These are phyloP conservation scores for Phylloscopus trochilus DNA, from an alignment of 2,113 vertebrate genomes.

Conservation along the genomic window DNA sequence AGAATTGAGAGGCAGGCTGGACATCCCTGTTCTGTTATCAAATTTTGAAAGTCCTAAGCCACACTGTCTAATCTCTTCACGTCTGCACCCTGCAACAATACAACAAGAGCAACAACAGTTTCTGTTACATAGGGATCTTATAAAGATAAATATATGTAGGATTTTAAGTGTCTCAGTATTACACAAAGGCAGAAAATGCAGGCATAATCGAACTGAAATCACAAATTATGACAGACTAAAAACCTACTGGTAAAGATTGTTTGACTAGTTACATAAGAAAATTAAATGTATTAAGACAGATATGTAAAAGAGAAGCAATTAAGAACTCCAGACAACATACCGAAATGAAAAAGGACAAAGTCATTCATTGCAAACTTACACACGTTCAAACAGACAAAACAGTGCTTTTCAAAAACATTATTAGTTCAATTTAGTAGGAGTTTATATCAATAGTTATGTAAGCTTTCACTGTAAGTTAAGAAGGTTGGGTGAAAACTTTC, in stretches of 20 bases:
- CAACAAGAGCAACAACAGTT: neutral
- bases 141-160: neutral
- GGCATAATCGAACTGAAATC: neutral
- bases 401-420: neutral
- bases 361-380: neutral
- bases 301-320: neutral
- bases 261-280: neutral
- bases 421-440: neutral
- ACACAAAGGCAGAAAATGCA: neutral
- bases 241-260: neutral
- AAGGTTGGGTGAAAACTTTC: neutral
- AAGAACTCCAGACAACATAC: neutral
- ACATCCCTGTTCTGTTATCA: neutral
- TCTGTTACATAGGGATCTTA: neutral
- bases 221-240: neutral
- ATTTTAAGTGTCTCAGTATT: neutral
- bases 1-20: neutral
- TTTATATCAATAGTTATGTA: neutral
- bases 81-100: neutral
- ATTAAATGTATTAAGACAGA: neutral
- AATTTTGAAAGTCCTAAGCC: neutral
- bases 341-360: neutral
- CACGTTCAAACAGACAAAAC: fast-evolving
- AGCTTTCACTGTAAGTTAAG: neutral
- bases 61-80: neutral